A percentile compares a stretch with the other conserved stretches of the same genome.
These are phyloP conservation scores for Adineta ricciae DNA, from an alignment of 2,888 invertebrate species.

Conservation along the genomic window DNA sequence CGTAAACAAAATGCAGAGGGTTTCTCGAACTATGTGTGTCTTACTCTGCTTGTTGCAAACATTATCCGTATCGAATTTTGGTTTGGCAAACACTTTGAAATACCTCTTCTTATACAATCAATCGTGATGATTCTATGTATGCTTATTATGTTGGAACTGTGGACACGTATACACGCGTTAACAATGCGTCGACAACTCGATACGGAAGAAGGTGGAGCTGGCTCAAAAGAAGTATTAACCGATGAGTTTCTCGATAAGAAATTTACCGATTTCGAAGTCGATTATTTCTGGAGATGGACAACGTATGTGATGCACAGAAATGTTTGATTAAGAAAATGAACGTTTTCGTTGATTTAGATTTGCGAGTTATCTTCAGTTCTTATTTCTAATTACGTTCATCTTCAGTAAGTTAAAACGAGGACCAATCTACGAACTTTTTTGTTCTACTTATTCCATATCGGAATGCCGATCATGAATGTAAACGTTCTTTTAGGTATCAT, in stretches of 20 bases:
- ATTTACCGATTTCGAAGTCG: constrained; percentile 75
- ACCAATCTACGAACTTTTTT: no score
- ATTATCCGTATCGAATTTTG: constrained; percentile 92
- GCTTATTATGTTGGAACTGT: constrained; percentile 85
- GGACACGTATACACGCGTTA: constrained; percentile 64
- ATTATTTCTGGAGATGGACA: constrained; percentile 96
- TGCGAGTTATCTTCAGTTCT: constrained; percentile 85
- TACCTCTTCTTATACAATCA: constrained; percentile 85
- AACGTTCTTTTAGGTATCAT: neutral
- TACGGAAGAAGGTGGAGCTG: constrained; percentile 37
- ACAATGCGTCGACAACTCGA: constrained; percentile 35
- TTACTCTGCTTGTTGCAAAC: constrained; percentile 85
- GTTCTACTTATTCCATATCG: no score
- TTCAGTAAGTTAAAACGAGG: constrained; percentile 64
- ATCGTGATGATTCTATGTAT: constrained; percentile 91
- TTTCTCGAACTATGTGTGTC: constrained; percentile 89
- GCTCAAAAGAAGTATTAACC: neutral
- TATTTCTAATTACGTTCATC: constrained; percentile 71
- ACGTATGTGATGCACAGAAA: constrained; percentile 46
- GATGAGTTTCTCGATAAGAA: neutral
- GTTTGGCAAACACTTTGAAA: constrained; percentile 91
- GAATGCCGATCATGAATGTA: no score
- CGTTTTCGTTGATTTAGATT: constrained; percentile 56
- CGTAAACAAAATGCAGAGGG: constrained; percentile 74
- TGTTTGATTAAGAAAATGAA: neutral